Evolutionary conservation across 2,113 vertebrate species (phyloP).

Genomic region (Leucosticte australis): DNA sequence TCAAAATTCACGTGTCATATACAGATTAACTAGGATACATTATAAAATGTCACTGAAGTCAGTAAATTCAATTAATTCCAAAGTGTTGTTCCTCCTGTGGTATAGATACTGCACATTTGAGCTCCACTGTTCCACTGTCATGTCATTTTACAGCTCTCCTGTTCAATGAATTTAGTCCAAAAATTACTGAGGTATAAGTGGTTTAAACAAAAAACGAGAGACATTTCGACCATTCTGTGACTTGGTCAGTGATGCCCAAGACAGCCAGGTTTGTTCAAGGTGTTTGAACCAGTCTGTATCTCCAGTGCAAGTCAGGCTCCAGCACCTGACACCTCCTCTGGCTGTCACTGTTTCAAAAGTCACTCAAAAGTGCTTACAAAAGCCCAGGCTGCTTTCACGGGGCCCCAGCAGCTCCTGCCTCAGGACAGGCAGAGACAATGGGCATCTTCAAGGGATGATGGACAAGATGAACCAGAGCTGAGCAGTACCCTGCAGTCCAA

Average conservation of each 20-base stretch:
- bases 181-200: neutral
- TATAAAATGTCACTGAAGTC: neutral
- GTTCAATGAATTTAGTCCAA: neutral
- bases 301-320: neutral
- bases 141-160: neutral
- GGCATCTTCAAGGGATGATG: neutral
- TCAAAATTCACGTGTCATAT: neutral
- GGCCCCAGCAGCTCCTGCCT: neutral
- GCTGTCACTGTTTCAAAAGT: neutral
- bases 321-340: rapidly evolving
- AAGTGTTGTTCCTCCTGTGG: neutral
- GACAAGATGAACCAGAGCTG: neutral
- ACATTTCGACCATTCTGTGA: neutral
- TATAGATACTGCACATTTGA: neutral
- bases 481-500: neutral
- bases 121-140: neutral
- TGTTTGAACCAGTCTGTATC: neutral
- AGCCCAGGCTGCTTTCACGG: neutral
- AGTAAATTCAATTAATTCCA: neutral
- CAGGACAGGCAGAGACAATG: neutral
- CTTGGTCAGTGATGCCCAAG: neutral
- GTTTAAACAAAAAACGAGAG: neutral
- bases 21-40: neutral
- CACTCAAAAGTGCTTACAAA: neutral
- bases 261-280: neutral